phyloP scores from a whole-genome alignment of 2,888 invertebrate genomes.

The Panorpa germanica region DNA sequence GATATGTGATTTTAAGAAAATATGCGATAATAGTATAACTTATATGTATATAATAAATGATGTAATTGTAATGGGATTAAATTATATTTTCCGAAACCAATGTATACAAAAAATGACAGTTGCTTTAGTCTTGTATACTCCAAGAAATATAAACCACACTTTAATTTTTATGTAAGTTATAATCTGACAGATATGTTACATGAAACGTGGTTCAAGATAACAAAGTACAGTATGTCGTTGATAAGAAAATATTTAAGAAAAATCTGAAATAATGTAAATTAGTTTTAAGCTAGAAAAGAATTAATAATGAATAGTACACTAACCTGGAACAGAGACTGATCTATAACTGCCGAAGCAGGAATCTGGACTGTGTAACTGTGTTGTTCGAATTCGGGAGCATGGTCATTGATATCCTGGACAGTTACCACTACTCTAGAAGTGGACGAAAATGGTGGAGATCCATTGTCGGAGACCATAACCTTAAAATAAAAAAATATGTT shows the following conservation, averaged over 20 bases:
- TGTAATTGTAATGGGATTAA: background rate
- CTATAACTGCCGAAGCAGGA: slow-evolving; percentile 33
- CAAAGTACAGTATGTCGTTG: background rate
- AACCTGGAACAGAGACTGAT: slow-evolving; percentile 42
- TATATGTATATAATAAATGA: slow-evolving; percentile 1
- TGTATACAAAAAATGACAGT: background rate
- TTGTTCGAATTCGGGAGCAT: slow-evolving; percentile 69
- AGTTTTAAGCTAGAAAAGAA: background rate
- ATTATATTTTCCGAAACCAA: background rate
- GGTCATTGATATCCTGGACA: slow-evolving; percentile 74
- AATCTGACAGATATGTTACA: no score
- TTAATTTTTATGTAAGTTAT: no score
- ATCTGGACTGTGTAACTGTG: slow-evolving; percentile 65
- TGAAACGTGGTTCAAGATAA: no score
- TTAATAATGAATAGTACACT: slow-evolving; percentile 10
- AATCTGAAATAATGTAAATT: background rate
- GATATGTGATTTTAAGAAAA: background rate
- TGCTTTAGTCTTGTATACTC: background rate
- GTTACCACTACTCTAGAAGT: slow-evolving; percentile 64
- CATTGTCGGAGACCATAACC: slow-evolving; percentile 63
- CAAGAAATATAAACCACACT: no score
- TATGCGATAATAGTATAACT: background rate
- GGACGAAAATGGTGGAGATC: slow-evolving; percentile 47
- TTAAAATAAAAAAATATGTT: slow-evolving; percentile 20
- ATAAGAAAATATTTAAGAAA: background rate